These are phyloP conservation scores for Sclerurus mexicanus DNA, from an alignment of 2,113 vertebrate genomes.

Conservation along the genomic window DNA sequence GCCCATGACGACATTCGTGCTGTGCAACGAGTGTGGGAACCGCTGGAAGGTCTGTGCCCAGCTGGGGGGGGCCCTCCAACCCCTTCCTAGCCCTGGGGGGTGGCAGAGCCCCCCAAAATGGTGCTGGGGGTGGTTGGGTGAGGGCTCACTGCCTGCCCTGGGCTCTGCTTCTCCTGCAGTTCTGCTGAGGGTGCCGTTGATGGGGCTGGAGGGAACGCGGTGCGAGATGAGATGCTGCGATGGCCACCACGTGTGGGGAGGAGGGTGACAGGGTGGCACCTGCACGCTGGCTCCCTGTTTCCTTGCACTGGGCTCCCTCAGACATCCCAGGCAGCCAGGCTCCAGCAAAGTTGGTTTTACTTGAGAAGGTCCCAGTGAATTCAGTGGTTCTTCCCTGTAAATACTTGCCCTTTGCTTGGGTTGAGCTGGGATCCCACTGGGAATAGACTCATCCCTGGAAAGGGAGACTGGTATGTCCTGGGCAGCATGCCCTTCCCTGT, in stretches of 20 bases:
- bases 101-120: neutral
- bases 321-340: rapidly evolving
- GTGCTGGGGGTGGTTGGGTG: neutral
- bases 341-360: rapidly evolving
- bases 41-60: slow-evolving; percentile 92
- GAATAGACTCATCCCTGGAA: neutral
- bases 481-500: neutral
- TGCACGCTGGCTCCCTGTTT: neutral
- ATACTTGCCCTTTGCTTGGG: neutral
- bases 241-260: neutral
- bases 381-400: neutral
- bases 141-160: neutral
- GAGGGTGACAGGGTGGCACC: neutral
- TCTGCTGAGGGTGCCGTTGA: slow-evolving; percentile 64
- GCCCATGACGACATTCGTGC: slow-evolving; percentile 97
- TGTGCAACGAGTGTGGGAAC: slow-evolving; percentile 97
- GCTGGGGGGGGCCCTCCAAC: rapidly evolving
- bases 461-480: neutral
- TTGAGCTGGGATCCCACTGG: neutral
- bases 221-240: neutral
- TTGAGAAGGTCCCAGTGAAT: neutral
- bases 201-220: neutral
- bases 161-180: slow-evolving; percentile 67
- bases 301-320: neutral
- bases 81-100: rapidly evolving